Evolutionary conservation across 2,113 vertebrate species (phyloP).

Genomic region (Globicephala melas): DNA sequence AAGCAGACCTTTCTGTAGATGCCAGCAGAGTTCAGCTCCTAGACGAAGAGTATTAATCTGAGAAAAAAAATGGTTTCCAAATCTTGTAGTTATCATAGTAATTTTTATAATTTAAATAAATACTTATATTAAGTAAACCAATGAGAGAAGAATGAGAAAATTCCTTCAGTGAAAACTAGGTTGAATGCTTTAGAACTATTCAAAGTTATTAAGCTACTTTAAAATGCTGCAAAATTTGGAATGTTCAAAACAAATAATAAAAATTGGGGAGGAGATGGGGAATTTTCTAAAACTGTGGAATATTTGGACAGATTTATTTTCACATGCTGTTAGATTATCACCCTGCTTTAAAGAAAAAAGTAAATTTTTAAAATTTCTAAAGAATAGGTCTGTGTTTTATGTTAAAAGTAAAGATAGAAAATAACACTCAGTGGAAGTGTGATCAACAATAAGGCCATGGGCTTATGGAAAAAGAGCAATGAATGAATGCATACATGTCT

Average conservation of each 20-base stretch:
- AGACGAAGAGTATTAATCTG: background rate
- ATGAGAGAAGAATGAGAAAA: background rate
- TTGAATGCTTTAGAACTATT: background rate
- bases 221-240: background rate
- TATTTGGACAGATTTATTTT: background rate
- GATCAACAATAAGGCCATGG: background rate
- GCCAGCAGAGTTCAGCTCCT: background rate
- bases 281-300: background rate
- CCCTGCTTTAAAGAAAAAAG: background rate
- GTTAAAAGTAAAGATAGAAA: background rate
- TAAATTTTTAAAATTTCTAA: background rate
- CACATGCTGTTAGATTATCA: background rate
- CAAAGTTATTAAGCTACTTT: background rate
- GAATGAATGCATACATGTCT: background rate
- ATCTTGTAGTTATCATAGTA: background rate
- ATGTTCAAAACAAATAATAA: background rate
- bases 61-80: background rate
- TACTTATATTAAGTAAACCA: background rate
- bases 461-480: background rate
- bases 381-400: background rate
- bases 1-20: background rate
- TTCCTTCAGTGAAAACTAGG: background rate
- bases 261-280: background rate
- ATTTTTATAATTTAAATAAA: background rate
- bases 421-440: background rate